Base-by-base conservation (phyloP, 2,797 vertebrate genomes). In the Artibeus lituratus region DNA sequence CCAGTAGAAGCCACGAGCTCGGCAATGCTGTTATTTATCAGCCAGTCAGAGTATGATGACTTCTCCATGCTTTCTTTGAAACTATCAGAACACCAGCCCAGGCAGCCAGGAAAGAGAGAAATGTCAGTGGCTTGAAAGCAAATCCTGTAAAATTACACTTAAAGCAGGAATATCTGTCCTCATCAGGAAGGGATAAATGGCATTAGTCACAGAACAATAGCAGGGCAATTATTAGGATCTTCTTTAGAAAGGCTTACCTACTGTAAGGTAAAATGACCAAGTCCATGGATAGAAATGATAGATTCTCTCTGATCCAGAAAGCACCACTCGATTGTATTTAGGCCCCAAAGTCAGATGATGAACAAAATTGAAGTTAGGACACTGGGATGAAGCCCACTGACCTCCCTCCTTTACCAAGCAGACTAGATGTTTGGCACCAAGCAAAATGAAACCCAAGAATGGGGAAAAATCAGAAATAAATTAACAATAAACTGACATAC, bases 1-100 rank as follows among this genome's bases (percentile, higher is more conserved):
- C 99, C 99, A 0, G 99, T 99, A 87, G 99, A 99, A 49, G 99
- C 99, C 12, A 99, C 99, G 35, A 99, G 99, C 97, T 99, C 99
- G 2, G 99, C 99, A 55, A 99, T 98, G 86, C 99, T 99, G 96
- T 99, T 99, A 98, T 99, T 99, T 98, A 99, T 99, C 94, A 99
- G 99, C 99, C 99, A 99, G 98, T 99, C 99, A 0, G 99, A 99
- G 97, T 99, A 99, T 0, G 99, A 99, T 0, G 99, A 99, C 97
- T 99, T 99, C 97, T 99, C 99, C 98, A 99, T 53, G 4, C 98
- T 99, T 98, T 99, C 99, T 98, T 99, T 99, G 98, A 99, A 99
- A 98, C 99, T 99, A 94, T 89, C 51, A 87, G 84, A 98, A 95
- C 93, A 65, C 59, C 90, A 90, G 62, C 70, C 11, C 18, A 97